These are phyloP conservation scores for Sturmia bella DNA, from an alignment of 2,888 invertebrate species.

Conservation along the genomic window DNA sequence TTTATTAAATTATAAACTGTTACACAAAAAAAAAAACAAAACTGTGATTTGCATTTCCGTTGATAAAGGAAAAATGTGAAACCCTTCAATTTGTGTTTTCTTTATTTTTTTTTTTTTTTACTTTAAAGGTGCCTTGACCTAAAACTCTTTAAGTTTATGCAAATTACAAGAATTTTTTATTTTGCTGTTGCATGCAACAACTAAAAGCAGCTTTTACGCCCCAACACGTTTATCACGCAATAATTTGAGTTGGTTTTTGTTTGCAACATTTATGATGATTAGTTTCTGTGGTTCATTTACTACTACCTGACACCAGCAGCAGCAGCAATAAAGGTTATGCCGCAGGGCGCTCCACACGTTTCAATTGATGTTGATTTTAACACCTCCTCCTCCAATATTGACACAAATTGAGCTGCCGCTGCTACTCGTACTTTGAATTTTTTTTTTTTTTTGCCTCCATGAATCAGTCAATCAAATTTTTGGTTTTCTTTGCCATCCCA, in stretches of 20 bases:
- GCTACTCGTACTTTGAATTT: conserved; percentile 50
- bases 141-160: conserved; percentile 56
- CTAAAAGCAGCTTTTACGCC: conserved; percentile 50
- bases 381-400: conserved; percentile 67
- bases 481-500: conserved; percentile 14
- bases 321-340: conserved; percentile 46
- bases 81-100: conserved; percentile 25
- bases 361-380: conserved; percentile 71
- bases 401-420: conserved; percentile 61
- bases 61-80: conserved; percentile 32
- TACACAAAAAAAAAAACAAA: conserved; percentile 15
- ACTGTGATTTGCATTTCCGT: conserved; percentile 58
- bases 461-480: conserved; percentile 55
- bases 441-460: conserved; percentile 10
- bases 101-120: conserved; percentile 1
- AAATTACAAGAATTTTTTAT: conserved; percentile 56
- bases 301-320: conserved; percentile 30
- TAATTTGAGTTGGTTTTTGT: conserved; percentile 61
- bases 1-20: conserved; percentile 30
- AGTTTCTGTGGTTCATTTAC: conserved; percentile 49
- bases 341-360: conserved; percentile 70
- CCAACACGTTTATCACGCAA: conserved; percentile 69
- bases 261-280: conserved; percentile 51
- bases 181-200: conserved; percentile 33
- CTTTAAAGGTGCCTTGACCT: conserved; percentile 58